phyloP scores from a whole-genome alignment of 2,113 vertebrate species.

The Chaetodon trifascialis region DNA sequence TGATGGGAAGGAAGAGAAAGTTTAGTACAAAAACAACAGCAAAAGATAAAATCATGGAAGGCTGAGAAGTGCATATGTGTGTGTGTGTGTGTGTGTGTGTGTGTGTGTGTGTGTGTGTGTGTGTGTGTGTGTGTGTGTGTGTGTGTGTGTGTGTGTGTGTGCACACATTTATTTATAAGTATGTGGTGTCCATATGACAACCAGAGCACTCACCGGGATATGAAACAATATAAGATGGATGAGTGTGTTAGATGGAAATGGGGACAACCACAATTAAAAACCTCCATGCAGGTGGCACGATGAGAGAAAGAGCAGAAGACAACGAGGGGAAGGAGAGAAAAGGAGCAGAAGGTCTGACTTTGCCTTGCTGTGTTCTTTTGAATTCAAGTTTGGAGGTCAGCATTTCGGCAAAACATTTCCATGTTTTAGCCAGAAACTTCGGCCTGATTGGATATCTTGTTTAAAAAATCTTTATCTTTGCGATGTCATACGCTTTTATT shows the following conservation, averaged over 20 bases:
- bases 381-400: slow-evolving; percentile 37
- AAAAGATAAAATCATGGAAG: slow-evolving; percentile 30
- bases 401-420: slow-evolving; percentile 32
- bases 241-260: slow-evolving; percentile 52
- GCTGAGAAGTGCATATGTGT: background rate
- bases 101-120: background rate
- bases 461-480: background rate
- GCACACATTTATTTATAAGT: slow-evolving; percentile 23
- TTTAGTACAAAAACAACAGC: slow-evolving; percentile 45
- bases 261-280: slow-evolving; percentile 40
- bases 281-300: slow-evolving; percentile 54
- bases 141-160: slow-evolving; percentile 16
- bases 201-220: slow-evolving; percentile 68
- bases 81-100: background rate
- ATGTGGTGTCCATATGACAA: slow-evolving; percentile 65
- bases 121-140: background rate
- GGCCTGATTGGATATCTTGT: background rate
- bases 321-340: slow-evolving; percentile 13
- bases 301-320: slow-evolving; percentile 43
- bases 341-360: slow-evolving; percentile 55
- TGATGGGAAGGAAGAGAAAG: slow-evolving; percentile 51
- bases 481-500: background rate
- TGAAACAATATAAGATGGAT: slow-evolving; percentile 61
- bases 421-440: slow-evolving; percentile 45
- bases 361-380: slow-evolving; percentile 49